Evolutionary conservation across 2,113 vertebrate species (phyloP).

Genomic region (Colinus virginianus): DNA sequence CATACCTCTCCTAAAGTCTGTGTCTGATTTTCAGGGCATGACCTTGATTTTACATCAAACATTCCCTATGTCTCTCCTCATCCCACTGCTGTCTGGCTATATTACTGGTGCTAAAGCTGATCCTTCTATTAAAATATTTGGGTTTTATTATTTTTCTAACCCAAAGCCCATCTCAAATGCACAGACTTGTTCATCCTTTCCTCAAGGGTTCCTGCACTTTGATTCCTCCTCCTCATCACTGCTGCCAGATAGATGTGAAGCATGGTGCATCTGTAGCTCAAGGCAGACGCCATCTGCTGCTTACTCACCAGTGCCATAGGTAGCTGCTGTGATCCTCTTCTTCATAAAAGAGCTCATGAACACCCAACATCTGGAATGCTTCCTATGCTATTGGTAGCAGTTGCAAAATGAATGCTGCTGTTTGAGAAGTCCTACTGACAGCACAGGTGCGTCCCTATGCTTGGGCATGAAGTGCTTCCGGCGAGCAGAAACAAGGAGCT

Average conservation of each 20-base stretch:
- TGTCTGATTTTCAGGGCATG: constrained; percentile 71
- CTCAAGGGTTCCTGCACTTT: constrained; percentile 29
- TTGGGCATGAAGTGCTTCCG: not conserved
- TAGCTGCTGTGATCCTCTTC: not conserved
- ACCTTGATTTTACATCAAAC: constrained; percentile 72
- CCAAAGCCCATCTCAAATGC: constrained; percentile 56
- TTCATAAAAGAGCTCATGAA: constrained; percentile 40
- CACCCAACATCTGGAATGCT: not conserved
- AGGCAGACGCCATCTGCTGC: not conserved
- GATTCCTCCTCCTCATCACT: not conserved
- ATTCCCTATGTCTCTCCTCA: constrained; percentile 41
- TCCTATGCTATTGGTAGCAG: not conserved
- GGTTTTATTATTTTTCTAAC: constrained; percentile 68
- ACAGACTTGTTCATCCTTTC: constrained; percentile 56
- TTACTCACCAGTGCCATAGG: not conserved
- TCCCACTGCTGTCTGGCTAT: constrained; percentile 65
- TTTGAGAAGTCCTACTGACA: not conserved
- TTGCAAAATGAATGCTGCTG: not conserved
- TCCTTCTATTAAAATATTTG: constrained; percentile 70
- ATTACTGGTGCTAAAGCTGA: constrained; percentile 60
- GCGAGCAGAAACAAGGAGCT: fast-evolving
- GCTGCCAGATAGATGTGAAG: not conserved
- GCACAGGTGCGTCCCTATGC: not conserved
- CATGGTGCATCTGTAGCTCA: not conserved
- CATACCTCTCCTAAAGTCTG: constrained; percentile 57